These are phyloP conservation scores for Drosophila guanche DNA, from an alignment of 1,140 invertebrate genomes.

Conservation along the genomic window DNA sequence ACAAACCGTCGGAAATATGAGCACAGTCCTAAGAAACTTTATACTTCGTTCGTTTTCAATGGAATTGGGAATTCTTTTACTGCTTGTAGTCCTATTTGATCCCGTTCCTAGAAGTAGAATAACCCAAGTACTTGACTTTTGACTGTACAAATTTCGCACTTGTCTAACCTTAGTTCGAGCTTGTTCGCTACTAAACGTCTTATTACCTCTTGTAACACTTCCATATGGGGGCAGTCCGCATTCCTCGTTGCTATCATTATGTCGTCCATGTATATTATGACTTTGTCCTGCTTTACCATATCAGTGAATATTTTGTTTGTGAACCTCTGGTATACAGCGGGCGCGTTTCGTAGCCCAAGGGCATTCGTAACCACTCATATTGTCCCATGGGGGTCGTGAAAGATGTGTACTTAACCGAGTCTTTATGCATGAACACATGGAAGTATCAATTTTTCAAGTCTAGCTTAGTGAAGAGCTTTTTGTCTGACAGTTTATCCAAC, in stretches of 20 bases:
- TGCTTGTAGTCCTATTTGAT: neutral
- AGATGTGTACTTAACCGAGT: too few relatives aligned
- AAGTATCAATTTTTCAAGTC: too few relatives aligned
- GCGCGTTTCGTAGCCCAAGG: too few relatives aligned
- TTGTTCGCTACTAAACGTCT: neutral
- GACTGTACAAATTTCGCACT: too few relatives aligned
- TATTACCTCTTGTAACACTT: neutral
- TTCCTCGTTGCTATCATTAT: conserved; percentile 20
- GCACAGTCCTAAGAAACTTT: conserved; percentile 44
- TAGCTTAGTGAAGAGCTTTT: too few relatives aligned
- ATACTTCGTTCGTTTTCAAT: neutral
- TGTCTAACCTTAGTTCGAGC: neutral
- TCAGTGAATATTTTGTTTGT: conserved; percentile 3
- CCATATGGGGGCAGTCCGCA: neutral
- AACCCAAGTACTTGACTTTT: conserved; percentile 2
- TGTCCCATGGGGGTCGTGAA: too few relatives aligned
- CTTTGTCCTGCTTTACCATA: conserved; percentile 3
- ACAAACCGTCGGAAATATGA: conserved; percentile 52
- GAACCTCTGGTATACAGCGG: too few relatives aligned
- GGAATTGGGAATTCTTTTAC: too few relatives aligned
- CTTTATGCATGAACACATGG: too few relatives aligned
- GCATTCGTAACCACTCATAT: too few relatives aligned
- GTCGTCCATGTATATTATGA: conserved; percentile 21
- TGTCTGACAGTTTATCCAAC: too few relatives aligned
- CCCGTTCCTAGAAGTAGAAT: neutral